These are phyloP conservation scores for Mesocentrotus franciscanus DNA, from an alignment of 53 echinoderm and acorn worm species.

Conservation along the genomic window DNA sequence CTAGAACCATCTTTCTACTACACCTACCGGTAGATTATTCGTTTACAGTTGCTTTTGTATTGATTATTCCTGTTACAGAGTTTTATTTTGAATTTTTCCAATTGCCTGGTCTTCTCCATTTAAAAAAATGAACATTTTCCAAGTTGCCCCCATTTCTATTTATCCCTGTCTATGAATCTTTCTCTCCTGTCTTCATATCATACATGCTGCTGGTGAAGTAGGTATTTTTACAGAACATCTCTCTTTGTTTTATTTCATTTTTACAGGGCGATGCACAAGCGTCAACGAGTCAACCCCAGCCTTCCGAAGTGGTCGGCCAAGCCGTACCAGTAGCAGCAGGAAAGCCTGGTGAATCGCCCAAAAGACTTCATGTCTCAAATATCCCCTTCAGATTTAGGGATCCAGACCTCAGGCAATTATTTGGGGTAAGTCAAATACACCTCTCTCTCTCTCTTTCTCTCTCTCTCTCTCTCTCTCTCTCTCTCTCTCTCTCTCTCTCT, in stretches of 20 bases:
- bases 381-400: slow-evolving; percentile 99
- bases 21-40: too few species aligned
- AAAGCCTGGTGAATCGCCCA: slow-evolving; percentile 98
- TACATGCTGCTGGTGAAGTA: not conserved
- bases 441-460: not conserved
- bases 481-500: too few species aligned
- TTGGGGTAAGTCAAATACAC: slow-evolving; percentile 84
- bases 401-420: slow-evolving; percentile 97
- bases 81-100: too few species aligned
- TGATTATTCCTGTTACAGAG: too few species aligned
- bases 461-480: not conserved
- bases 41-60: too few species aligned
- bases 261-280: slow-evolving; percentile 66
- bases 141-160: not conserved
- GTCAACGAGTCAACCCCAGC: slow-evolving; percentile 63
- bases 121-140: not conserved
- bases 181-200: not conserved
- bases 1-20: too few species aligned
- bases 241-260: not conserved
- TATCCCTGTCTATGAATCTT: not conserved
- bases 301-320: slow-evolving; percentile 76
- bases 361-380: slow-evolving; percentile 99
- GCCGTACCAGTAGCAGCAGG: slow-evolving; percentile 72
- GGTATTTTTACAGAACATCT: not conserved
- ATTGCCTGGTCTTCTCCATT: too few species aligned